Evolutionary conservation across 1,140 invertebrate genomes (phyloP).

Genomic region (Drosophila melanogaster): DNA sequence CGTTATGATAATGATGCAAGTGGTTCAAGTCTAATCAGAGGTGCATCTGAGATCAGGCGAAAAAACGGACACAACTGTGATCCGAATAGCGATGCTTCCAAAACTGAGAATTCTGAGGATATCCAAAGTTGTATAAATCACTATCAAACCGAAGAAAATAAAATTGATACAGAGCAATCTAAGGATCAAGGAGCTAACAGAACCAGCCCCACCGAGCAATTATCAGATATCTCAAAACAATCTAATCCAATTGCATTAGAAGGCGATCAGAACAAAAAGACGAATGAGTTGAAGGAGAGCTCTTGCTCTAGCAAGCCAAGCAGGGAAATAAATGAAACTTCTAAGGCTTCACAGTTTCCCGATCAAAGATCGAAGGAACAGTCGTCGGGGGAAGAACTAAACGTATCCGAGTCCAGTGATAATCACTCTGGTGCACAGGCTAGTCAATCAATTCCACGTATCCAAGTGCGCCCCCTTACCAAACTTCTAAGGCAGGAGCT

Average conservation of each 20-base stretch:
- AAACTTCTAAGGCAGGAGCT: slow-evolving; percentile 64
- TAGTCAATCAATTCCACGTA: slow-evolving; percentile 37
- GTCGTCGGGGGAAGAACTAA: not conserved
- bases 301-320: not conserved
- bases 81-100: slow-evolving; percentile 1
- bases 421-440: not conserved
- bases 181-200: not conserved
- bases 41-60: not conserved
- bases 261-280: not conserved
- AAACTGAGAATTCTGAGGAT: not conserved
- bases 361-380: not conserved
- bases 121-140: not conserved
- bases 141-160: not conserved
- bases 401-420: not conserved
- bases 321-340: not conserved
- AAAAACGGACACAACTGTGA: slow-evolving; percentile 3
- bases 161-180: not conserved
- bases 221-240: not conserved
- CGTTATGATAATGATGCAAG: not conserved
- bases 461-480: slow-evolving; percentile 62
- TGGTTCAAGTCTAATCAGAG: not conserved
- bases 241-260: not conserved
- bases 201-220: not conserved
- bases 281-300: not conserved
- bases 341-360: not conserved